These are phyloP conservation scores for Allacma fusca DNA, from an alignment of 2,888 invertebrate species.

Conservation along the genomic window DNA sequence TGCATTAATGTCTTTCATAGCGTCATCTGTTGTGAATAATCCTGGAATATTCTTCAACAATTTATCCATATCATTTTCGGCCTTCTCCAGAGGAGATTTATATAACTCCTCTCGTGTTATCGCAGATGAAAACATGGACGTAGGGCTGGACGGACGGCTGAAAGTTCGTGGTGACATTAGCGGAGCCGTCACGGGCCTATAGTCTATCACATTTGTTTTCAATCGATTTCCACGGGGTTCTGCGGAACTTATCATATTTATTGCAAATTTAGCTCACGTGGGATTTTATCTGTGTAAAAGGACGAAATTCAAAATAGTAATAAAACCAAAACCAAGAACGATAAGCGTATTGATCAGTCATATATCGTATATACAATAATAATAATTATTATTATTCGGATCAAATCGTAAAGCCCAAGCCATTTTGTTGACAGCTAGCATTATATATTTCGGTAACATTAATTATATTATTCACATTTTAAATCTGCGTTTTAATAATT, in stretches of 20 bases:
- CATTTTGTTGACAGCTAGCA: no score
- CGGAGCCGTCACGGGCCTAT: constrained; percentile 1
- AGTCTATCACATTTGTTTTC: constrained; percentile 19
- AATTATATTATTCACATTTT: no score
- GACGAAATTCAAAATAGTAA: no score
- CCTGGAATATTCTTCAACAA: not conserved
- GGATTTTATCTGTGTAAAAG: no score
- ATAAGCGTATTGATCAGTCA: no score
- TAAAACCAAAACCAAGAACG: no score
- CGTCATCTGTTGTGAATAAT: not conserved
- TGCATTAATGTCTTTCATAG: not conserved
- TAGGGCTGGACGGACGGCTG: constrained; percentile 15
- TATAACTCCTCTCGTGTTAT: not conserved
- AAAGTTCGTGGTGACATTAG: not conserved
- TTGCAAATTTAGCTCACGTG: no score
- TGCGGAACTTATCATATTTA: not conserved
- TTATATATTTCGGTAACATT: no score
- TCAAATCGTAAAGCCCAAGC: no score
- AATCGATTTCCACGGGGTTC: not conserved
- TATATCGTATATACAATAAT: no score
- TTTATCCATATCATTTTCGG: constrained; percentile 1
- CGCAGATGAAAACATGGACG: not conserved
- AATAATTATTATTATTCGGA: no score
- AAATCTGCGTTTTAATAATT: no score
- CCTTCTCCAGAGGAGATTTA: not conserved